A percentile compares a stretch with the other conserved stretches of the same genome.
Evolutionary conservation across 2,797 vertebrate species (phyloP).

Genomic region (Sebastiscus albofasciatus): DNA sequence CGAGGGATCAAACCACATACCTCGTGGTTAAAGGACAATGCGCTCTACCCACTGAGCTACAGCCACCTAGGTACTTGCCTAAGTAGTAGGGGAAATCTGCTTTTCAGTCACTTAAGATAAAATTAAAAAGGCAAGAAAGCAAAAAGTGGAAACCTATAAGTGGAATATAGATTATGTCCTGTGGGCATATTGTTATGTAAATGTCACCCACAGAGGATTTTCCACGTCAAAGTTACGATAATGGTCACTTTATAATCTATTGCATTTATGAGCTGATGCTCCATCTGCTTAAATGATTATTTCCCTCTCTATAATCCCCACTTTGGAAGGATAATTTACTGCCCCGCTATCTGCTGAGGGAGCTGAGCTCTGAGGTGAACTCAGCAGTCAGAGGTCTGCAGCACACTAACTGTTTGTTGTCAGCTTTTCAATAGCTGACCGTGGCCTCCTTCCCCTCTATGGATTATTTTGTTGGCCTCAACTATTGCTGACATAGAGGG

Average conservation of each 20-base stretch:
- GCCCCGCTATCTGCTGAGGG: slow-evolving; percentile 4
- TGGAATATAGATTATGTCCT: neutral
- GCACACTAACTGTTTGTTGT: slow-evolving; percentile 29
- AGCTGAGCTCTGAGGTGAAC: slow-evolving; percentile 29
- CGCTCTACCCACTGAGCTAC: too few relatives aligned
- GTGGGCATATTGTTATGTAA: slow-evolving; percentile 16
- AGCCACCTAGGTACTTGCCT: neutral
- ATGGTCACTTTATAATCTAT: slow-evolving; percentile 31
- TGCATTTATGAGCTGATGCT: slow-evolving; percentile 1
- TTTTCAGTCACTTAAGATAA: neutral
- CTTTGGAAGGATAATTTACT: slow-evolving; percentile 20
- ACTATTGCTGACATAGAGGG: neutral
- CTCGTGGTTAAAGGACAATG: too few relatives aligned
- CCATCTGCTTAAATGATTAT: slow-evolving; percentile 30
- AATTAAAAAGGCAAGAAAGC: neutral
- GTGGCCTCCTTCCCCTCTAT: slow-evolving; percentile 32
- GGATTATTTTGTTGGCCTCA: slow-evolving; percentile 32
- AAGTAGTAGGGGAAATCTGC: neutral
- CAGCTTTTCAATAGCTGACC: slow-evolving; percentile 44
- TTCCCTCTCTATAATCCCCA: slow-evolving; percentile 14
- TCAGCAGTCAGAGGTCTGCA: slow-evolving; percentile 35
- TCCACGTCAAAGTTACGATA: slow-evolving; percentile 13
- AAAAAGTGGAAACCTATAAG: neutral
- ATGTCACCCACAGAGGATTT: slow-evolving; percentile 19
- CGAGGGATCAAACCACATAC: too few relatives aligned